A percentile compares a stretch with the other conserved stretches of the same genome.
phyloP scores from a whole-genome alignment of 2,113 vertebrate species.

The Ictalurus punctatus region DNA sequence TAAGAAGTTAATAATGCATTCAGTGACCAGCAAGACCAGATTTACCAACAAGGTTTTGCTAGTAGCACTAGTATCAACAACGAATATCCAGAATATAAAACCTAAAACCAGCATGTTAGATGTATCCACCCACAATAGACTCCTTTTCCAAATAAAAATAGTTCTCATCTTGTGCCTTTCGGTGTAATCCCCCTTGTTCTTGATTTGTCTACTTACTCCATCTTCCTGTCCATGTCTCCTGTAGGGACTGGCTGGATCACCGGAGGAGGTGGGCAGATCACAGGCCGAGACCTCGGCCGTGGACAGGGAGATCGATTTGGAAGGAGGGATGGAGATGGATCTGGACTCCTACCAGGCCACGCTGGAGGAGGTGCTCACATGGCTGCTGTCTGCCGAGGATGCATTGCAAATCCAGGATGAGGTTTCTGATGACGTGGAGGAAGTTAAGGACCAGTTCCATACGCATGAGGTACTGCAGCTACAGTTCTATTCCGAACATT shows the following conservation, averaged over 20 bases:
- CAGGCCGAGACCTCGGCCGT: constrained; percentile 78
- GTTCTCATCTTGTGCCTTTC: not conserved
- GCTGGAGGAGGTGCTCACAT: constrained; percentile 95
- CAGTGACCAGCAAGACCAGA: not conserved
- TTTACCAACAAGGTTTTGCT: not conserved
- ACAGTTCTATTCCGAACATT: not conserved
- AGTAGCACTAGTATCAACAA: not conserved
- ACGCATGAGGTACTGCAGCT: constrained; percentile 84
- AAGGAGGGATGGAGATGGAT: constrained; percentile 78
- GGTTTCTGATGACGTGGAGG: constrained; percentile 92
- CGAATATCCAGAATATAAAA: not conserved
- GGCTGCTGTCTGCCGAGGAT: constrained; percentile 93
- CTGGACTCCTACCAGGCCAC: constrained; percentile 92
- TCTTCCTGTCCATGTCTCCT: not conserved
- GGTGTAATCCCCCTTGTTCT: not conserved
- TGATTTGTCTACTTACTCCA: not conserved
- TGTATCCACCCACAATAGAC: not conserved
- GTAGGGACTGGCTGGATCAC: constrained; percentile 59
- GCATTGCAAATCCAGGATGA: constrained; percentile 86
- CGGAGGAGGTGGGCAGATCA: constrained; percentile 67
- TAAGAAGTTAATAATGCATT: not conserved
- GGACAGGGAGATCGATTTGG: constrained; percentile 79
- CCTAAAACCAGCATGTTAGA: not conserved
- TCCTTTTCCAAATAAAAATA: not conserved
- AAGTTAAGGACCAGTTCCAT: constrained; percentile 97